Percentiles rank a stretch among this genome's conserved stretches.
These are phyloP conservation scores for Spisula solida DNA, from an alignment of 2,888 invertebrate genomes.

Conservation along the genomic window DNA sequence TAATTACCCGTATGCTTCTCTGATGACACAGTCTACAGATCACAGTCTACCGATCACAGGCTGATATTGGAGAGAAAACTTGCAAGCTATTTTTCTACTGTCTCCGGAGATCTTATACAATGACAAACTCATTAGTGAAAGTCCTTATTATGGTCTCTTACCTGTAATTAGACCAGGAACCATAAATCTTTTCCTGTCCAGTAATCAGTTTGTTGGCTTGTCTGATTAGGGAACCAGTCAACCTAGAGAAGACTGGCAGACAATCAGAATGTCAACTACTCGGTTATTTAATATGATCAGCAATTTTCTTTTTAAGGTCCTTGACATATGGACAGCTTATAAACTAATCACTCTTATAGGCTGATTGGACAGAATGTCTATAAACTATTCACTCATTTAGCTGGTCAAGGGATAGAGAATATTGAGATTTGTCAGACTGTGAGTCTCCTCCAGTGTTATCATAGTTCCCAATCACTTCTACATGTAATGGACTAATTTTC, in stretches of 20 bases:
- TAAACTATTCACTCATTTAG: background rate
- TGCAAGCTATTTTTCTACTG: constrained; percentile 16
- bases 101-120: background rate
- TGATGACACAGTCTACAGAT: constrained; percentile 17
- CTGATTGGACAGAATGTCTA: background rate
- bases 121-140: constrained; percentile 48
- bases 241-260: constrained; percentile 43
- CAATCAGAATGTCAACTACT: constrained; percentile 34
- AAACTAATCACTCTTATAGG: background rate
- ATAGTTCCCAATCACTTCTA: background rate
- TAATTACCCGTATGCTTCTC: background rate
- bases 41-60: constrained; percentile 1
- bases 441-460: background rate
- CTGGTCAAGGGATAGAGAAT: background rate
- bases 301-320: constrained; percentile 1
- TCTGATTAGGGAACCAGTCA: constrained; percentile 49
- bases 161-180: constrained; percentile 54
- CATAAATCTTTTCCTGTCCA: constrained; percentile 55
- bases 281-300: constrained; percentile 28
- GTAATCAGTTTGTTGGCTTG: constrained; percentile 18
- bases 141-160: constrained; percentile 45
- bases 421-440: background rate
- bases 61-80: background rate
- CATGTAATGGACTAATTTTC: background rate
- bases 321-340: background rate